Evolutionary conservation across 2,888 invertebrate species (phyloP).

Genomic region (Cataglyphis altisquamis): DNA sequence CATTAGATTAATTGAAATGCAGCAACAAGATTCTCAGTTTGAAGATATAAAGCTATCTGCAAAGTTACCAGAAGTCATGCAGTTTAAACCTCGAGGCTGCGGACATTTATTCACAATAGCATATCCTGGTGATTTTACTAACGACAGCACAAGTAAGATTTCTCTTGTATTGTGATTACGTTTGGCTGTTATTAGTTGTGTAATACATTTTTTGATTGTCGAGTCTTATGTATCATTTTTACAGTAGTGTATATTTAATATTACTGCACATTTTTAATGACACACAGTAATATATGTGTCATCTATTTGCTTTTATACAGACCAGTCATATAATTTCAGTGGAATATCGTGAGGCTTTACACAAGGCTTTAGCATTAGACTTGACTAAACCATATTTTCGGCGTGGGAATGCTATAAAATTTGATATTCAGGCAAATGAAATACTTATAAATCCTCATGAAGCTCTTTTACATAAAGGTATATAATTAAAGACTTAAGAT

Average conservation of each 20-base stretch:
- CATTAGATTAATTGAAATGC: conserved; percentile 89
- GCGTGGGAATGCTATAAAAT: conserved; percentile 89
- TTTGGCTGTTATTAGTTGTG: background rate
- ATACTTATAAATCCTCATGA: conserved; percentile 92
- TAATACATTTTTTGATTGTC: background rate
- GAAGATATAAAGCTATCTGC: conserved; percentile 86
- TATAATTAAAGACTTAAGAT: background rate
- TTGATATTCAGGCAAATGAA: conserved; percentile 85
- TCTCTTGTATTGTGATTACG: background rate
- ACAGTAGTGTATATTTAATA: background rate
- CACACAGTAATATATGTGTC: conserved; percentile 29
- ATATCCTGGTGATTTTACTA: conserved; percentile 90
- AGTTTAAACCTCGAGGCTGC: conserved; percentile 91
- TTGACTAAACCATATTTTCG: conserved; percentile 92
- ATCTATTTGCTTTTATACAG: conserved; percentile 55
- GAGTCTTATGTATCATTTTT: background rate
- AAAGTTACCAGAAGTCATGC: conserved; percentile 90
- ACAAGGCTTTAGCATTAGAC: conserved; percentile 91
- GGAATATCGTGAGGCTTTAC: conserved; percentile 90
- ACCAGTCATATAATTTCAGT: conserved; percentile 86
- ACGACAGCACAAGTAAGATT: conserved; percentile 90
- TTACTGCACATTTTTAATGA: conserved; percentile 12
- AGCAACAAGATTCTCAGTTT: conserved; percentile 88
- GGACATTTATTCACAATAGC: conserved; percentile 93
- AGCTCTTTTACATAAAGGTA: conserved; percentile 85